Evolutionary conservation across 92 coral and sea anemone genomes (phyloP), one percentile per base, ranked within the genome.

Genomic region (Bergia sp.): DNA sequence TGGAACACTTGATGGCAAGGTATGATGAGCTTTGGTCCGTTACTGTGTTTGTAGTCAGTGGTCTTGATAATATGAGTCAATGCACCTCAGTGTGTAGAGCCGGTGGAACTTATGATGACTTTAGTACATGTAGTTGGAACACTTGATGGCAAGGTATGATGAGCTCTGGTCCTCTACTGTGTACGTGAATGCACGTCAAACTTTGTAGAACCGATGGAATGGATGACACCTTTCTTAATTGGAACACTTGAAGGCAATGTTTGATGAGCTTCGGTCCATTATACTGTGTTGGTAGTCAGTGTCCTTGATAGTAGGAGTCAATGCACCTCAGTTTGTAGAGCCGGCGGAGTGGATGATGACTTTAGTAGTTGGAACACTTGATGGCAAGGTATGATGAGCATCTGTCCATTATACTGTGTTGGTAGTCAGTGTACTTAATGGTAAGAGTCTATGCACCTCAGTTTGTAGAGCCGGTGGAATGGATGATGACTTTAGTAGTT

Each of bases 331-430:
- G 53, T 96, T 96, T 86, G 92, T 95, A 67, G 99, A 96, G 69
- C 98, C 99, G 41, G 93, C 93, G 7, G 90, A 91, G 40, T 95
- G 98, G 99, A 96, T 96, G 98, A 77, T 83, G 83, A 86, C 91
- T 16, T 77, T 86, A 77, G 90, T 96, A 9, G 67, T 90, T 42
- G 98, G 96, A 44, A 90, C 91, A 23, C 82, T 90, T 49, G 96
- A 94, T 73, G 99, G 96, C 82, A 96, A 96, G 92, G 96, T 96
- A 90, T 38, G 53, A 43, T 3, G 16, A 72, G 13, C 38, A 2
- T 2, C 15, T 55, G 18, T 76, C 11, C 23, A 21, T 40, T 12
- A 20, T 18, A 41, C 9, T 36, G 37, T 42, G 23, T 29, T 29
- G 29, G 29, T 7, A 44, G 4, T 21, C 13, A 5, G 81, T 42